Evolutionary conservation across 2,888 invertebrate genomes (phyloP), one percentile per base, ranked within the genome.

Genomic region (Rapana venosa): DNA sequence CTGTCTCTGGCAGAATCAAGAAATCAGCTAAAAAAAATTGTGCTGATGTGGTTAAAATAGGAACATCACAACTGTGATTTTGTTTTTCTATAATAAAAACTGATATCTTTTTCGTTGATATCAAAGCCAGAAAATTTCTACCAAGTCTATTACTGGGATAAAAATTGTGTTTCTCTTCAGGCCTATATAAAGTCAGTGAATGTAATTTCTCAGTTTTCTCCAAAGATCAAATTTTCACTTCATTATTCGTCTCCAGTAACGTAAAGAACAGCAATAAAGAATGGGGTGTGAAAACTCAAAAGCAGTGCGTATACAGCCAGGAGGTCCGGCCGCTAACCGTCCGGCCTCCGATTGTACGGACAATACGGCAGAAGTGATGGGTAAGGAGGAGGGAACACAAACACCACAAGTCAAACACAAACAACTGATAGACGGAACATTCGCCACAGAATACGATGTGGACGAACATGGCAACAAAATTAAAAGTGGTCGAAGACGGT

Each of bases 261-360:
- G 47, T 47, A 47, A 47, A 47, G 8, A 47, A 47, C 47, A 47
- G 47, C 47, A 47, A 47, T 47, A 47, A 8, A 35, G 26, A 88
- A 91, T 94, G 94, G 94, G 94, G n/a, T 94, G 94, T 90, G 93
- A 94, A 86, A 92, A 94, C 35, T 94, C 94, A 11, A 94, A 93
- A 90, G 89, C 92, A 11, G 93, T 93, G 1, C 91, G 91, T 70
- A 93, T 94, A n/a, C 94, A 93, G 90, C 94, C 94, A 0, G 93
- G 93, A 20, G 93, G 93, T 20, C 87, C 92, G 15, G 88, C 92
- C 11, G 89, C 92, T 58, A 79, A 91, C 6, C 17, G 66, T 79
- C n/a, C 74, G 11, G 30, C 8, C n/a, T n/a, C 74, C 26, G 30
- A 0, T 90, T 88, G 26, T 87, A 87, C 35, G 13, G 92, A 92